Evolutionary conservation across 2,888 invertebrate species (phyloP).

Genomic region (Ormyrus labotus): DNA sequence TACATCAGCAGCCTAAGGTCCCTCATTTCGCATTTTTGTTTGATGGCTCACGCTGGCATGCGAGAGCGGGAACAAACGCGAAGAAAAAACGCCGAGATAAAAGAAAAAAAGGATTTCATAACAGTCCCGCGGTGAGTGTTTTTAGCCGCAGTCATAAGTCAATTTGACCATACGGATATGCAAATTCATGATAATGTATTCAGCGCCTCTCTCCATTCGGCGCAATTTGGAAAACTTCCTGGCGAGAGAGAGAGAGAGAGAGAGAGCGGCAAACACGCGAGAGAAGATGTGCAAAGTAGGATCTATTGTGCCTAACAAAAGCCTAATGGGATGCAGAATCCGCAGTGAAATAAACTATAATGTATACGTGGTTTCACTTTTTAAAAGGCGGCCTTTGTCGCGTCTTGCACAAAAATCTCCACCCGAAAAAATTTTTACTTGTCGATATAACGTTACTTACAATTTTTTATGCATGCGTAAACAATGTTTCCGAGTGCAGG

Average conservation of each 20-base stretch:
- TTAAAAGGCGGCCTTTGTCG: constrained; percentile 46
- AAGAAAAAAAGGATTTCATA: constrained; percentile 59
- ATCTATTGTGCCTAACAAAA: constrained; percentile 32
- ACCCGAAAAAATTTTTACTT: not conserved
- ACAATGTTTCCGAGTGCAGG: no score
- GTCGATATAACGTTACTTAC: not conserved
- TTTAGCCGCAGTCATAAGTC: constrained; percentile 60
- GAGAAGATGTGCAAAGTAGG: constrained; percentile 35
- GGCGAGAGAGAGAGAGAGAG: not conserved
- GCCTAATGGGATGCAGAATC: constrained; percentile 43
- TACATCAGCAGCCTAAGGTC: constrained; percentile 29
- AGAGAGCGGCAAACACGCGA: constrained; percentile 32
- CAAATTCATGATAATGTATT: constrained; percentile 69
- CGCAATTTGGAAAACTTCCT: constrained; percentile 48
- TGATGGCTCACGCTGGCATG: constrained; percentile 9
- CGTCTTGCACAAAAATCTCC: constrained; percentile 24
- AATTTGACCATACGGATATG: constrained; percentile 64
- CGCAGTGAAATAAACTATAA: constrained; percentile 23
- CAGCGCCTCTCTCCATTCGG: constrained; percentile 43
- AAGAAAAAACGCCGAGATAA: constrained; percentile 9
- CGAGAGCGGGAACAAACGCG: constrained; percentile 1
- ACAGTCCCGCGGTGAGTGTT: constrained; percentile 60
- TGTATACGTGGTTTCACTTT: constrained; percentile 15
- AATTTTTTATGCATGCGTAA: not conserved
- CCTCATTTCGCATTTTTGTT: constrained; percentile 39